phyloP scores from a whole-genome alignment of 2,888 invertebrate genomes.

The Cryptus viduatorius region DNA sequence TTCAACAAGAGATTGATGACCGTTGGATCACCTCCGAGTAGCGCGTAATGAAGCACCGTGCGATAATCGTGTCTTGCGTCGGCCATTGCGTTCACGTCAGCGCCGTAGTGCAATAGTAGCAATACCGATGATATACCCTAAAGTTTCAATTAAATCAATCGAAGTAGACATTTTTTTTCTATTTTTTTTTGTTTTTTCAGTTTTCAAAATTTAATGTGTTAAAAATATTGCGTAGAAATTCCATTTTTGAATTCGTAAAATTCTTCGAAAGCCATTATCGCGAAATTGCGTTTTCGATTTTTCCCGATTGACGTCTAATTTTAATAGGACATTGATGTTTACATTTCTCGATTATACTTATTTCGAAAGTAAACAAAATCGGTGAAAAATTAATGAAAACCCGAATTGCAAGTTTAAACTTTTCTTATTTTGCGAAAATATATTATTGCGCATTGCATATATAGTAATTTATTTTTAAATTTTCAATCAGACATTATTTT shows the following conservation, averaged over 20 bases:
- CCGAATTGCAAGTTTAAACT: background rate
- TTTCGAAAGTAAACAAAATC: too few species aligned
- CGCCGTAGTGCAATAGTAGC: conserved; percentile 92
- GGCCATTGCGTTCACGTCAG: conserved; percentile 94
- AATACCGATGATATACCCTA: conserved; percentile 92
- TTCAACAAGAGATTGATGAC: conserved; percentile 93
- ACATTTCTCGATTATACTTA: too few species aligned
- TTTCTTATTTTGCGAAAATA: too few species aligned
- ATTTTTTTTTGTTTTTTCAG: too few species aligned
- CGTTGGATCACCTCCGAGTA: conserved; percentile 90
- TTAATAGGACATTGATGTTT: too few species aligned
- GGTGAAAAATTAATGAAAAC: too few species aligned
- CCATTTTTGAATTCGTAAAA: background rate
- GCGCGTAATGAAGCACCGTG: conserved; percentile 95
- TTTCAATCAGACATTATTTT: too few species aligned
- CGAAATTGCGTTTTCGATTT: too few species aligned
- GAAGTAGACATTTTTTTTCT: background rate
- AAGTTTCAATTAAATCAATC: conserved; percentile 66
- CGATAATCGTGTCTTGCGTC: conserved; percentile 95
- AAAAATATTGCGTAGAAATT: background rate
- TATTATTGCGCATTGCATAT: too few species aligned
- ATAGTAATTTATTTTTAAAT: too few species aligned
- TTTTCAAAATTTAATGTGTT: background rate
- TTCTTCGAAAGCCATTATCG: too few species aligned
- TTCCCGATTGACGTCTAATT: too few species aligned